phyloP scores from a whole-genome alignment of 2,888 invertebrate genomes.

The Chelonus formosanus region DNA sequence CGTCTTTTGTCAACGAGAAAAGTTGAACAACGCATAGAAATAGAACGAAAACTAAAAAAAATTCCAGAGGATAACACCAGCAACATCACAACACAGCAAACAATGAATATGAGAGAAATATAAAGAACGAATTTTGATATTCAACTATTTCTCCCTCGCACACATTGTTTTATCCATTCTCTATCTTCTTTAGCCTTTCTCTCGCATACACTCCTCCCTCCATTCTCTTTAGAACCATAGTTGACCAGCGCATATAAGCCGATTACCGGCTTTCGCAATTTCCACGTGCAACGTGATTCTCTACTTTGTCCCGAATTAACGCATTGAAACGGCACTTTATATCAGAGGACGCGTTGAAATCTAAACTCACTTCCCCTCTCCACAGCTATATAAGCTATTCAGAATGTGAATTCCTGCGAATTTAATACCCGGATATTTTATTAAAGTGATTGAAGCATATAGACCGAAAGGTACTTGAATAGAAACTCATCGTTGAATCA shows the following conservation, averaged over 20 bases:
- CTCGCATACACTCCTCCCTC: background rate
- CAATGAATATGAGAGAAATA: background rate
- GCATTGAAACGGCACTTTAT: slow-evolving; percentile 31
- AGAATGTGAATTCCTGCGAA: slow-evolving; percentile 2
- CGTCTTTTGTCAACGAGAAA: too few relatives aligned
- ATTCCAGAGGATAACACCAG: background rate
- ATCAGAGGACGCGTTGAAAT: slow-evolving; percentile 14
- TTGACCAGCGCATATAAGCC: slow-evolving; percentile 31
- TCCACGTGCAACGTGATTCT: slow-evolving; percentile 33
- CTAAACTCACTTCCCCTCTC: background rate
- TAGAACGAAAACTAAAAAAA: background rate
- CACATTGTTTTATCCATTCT: slow-evolving; percentile 10
- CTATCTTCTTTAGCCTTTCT: background rate
- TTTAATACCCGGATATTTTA: slow-evolving; percentile 14
- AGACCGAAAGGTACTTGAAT: slow-evolving; percentile 1
- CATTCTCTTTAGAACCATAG: slow-evolving; percentile 16
- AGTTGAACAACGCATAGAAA: too few relatives aligned
- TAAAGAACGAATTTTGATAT: slow-evolving; percentile 14
- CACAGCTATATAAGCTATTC: background rate
- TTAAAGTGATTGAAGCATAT: slow-evolving; percentile 13
- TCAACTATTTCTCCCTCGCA: slow-evolving; percentile 1
- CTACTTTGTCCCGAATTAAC: slow-evolving; percentile 33
- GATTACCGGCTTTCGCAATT: slow-evolving; percentile 34
- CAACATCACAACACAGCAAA: background rate
- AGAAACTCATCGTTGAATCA: too few relatives aligned